Evolutionary conservation across 2,888 invertebrate genomes (phyloP), one percentile per base, ranked within the genome.

Genomic region (Drosophila pseudotakahashii): DNA sequence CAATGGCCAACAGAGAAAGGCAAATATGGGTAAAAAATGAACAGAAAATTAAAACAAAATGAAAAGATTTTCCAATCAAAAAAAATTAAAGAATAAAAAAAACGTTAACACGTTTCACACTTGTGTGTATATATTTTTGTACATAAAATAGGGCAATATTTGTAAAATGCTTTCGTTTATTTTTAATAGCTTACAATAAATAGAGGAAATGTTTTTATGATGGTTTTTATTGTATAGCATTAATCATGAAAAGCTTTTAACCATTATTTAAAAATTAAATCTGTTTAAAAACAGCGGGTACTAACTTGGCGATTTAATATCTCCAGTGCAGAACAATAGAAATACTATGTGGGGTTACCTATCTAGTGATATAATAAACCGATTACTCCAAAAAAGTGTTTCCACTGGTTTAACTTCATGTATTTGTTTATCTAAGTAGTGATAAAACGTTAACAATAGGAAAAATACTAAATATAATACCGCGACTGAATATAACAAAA

Each of bases 11-110:
- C 44, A 54, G n/a, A 30, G 48, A 13, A 11, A 3, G 7, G 11
- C 47, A 48, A 41, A 41, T 62, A 26, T 60, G 37, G 23, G 7
- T n/a, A 34, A 10, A 42, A 47, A 45, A 47, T 32, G 14, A 11
- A 48, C 32, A 13, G 14, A 39, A 26, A 55, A 44, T 23, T 14
- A 55, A 48, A 7, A 13, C n/a, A 11, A 36, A 39, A 58, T 58
- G 11, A 16, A 3, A 10, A 30, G 30, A 30, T 10, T 45, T 45
- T n/a, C 9, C 9, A 45, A 45, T 45, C 30, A 30, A 2, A 45
- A 45, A 26, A n/a, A 26, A 23, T n/a, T n/a, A 9, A n/a, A 4
- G 2, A 2, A 7, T 16, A 1, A 50, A 51, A 51, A 51, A 7
- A 16, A 47, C 19, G 23, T 45, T 11, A 14, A 14, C 19, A 11